phyloP scores from a whole-genome alignment of 53 echinoderm and acorn worm genomes.

The Antedon mediterranea region DNA sequence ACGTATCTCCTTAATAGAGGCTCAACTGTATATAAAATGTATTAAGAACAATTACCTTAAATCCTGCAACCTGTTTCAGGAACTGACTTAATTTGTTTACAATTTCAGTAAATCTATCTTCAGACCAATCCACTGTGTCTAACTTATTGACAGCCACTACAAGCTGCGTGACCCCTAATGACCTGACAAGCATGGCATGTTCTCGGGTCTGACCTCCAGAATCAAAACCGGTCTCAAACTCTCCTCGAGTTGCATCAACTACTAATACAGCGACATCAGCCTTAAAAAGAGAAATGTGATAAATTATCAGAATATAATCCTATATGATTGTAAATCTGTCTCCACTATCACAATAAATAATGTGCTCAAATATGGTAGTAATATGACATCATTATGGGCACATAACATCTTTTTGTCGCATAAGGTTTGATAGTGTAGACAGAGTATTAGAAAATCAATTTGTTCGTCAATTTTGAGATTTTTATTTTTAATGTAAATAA shows the following conservation, averaged over 20 bases:
- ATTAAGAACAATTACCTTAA: constrained; percentile 69
- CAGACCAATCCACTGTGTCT: constrained; percentile 89
- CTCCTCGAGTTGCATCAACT: constrained; percentile 80
- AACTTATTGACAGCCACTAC: constrained; percentile 92
- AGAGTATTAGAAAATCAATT: too few relatives aligned
- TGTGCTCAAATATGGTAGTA: too few relatives aligned
- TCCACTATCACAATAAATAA: too few relatives aligned
- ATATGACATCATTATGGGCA: too few relatives aligned
- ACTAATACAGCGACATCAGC: constrained; percentile 93
- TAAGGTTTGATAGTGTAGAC: too few relatives aligned
- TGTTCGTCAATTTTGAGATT: too few relatives aligned
- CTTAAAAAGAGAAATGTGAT: constrained; percentile 11
- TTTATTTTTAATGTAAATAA: too few relatives aligned
- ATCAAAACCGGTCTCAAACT: constrained; percentile 96
- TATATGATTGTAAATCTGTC: too few relatives aligned
- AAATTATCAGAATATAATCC: too few relatives aligned
- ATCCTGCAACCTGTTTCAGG: constrained; percentile 69
- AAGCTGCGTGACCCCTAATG: constrained; percentile 85
- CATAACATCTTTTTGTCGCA: too few relatives aligned
- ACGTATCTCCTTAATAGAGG: too few relatives aligned
- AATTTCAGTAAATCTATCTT: constrained; percentile 74
- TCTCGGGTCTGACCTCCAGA: constrained; percentile 94
- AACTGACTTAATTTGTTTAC: constrained; percentile 70
- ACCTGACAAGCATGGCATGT: constrained; percentile 91
- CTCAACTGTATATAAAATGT: not conserved